Base-by-base conservation (phyloP, 2,888 invertebrate species). In the Pseudococcus jackbeardsleyi region DNA sequence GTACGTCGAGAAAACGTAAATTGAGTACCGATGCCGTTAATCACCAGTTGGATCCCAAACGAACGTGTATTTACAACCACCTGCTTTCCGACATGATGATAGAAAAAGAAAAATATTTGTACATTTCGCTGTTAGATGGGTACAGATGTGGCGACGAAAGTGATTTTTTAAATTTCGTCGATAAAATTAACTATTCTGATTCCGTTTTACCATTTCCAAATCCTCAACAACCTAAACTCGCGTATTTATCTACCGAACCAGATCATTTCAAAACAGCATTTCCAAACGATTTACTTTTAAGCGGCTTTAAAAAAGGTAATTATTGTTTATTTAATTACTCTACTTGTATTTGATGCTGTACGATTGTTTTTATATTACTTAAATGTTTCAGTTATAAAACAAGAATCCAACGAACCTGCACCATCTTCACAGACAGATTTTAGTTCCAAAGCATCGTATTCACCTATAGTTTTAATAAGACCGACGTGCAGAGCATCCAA, bases 331-430 rank as follows among this genome's bases (percentile, higher is more conserved):
- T 26, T 17, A 15, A 15, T 85, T 39, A 6, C n/a, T n/a, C 4
- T 39, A 8, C 17, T 39, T 15, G 19, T 15, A 11, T 42, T 39
- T 39, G 12, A 19, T 9, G 39, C 1, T 54, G 4, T 33, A 48
- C n/a, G 17, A 19, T 19, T 48, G 84, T 48, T 19, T 59, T 8
- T 26, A 17, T n/a, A n/a, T 46, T 0, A 19, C 12, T 19, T 5
- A 4, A 19, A 46, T 84, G 22, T 84, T 84, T 26, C 50, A 87
- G 87, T 68, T 84, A 17, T 88, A 11, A 85, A 89, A 84, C 48
- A 50, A 89, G 89, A 89, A 89, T 86, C 88, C 19, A 89, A 72
- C 84, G 89, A 89, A 88, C 48, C 84, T 46, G 84, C 33, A 42
- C n/a, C 82, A 33, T 46, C 84, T 72, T 77, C 84, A 9, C 50